Base-by-base conservation (phyloP, 1,140 invertebrate genomes). In the Procambarus clarkii region DNA sequence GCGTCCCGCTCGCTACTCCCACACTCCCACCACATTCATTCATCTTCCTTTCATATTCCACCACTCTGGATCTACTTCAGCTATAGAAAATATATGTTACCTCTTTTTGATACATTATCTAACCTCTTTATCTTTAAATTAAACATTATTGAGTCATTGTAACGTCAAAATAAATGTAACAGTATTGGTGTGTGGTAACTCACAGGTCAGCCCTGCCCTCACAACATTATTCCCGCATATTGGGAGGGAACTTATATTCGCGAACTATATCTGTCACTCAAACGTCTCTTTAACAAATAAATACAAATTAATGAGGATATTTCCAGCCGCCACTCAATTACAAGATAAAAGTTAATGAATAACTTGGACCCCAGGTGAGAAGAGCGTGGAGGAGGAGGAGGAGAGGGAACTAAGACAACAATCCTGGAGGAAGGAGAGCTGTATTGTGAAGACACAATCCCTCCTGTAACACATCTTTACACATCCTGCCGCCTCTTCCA, bases 241-340 rank as follows among this genome's bases (percentile, higher is more conserved):
- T 74, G 69, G n/a, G 69, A 34, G 69, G n/a, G 69, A 74, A 74
- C 69, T 74, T 34, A 74, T 34, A 74, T 74, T 74, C 69, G 69
- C 69, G 69, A 74, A 34, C 13, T 13, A 54, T 9, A 0, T 54
- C 50, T 3, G n/a, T 24, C 24, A 34, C 34, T 34, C 34, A 34
- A 34, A 34, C 34, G 34, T 74, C n/a, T 8, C 5, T 34, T 21
- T 74, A 34, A 74, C 64, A 69, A 5, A 5, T n/a, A 54, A 54
- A 54, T 54, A 8, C 8, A 54, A 54, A 13, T 54, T 9, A 54
- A 54, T 54, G 8, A 54, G 13, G 4, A 8, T 54, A 9, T 54
- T 13, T 13, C 8, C 8, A 3, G 50, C 4, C 13, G 50, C 5
- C 50, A 9, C 50, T 9, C 50, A 9, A 54, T 5, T 9, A 5